Evolutionary conservation across 2,888 invertebrate species (phyloP).

Genomic region (Drosophila aldrichi): DNA sequence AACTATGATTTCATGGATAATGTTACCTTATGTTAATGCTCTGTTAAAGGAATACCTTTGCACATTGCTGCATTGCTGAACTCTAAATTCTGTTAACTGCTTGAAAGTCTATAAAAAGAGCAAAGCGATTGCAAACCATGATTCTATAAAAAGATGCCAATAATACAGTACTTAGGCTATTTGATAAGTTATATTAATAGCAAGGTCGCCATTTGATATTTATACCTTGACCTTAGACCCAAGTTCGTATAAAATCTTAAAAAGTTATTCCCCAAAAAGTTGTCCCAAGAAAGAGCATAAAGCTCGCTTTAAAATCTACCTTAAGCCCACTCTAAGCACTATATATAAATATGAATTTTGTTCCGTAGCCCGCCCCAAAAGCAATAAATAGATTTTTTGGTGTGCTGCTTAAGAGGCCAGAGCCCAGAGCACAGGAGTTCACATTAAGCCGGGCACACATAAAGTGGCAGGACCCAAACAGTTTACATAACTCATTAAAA

Average conservation of each 20-base stretch:
- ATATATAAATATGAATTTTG: neutral
- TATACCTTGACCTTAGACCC: neutral
- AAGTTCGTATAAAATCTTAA: neutral
- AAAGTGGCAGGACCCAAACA: conserved; percentile 42
- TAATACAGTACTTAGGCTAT: neutral
- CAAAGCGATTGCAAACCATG: neutral
- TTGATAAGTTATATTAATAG: neutral
- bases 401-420: conserved; percentile 11
- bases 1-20: too few relatives aligned
- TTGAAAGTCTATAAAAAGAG: neutral
- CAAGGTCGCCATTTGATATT: neutral
- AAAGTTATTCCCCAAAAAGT: neutral
- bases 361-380: neutral
- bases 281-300: neutral
- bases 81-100: neutral
- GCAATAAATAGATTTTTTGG: conserved; percentile 43
- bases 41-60: neutral
- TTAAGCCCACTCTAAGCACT: conserved; percentile 6
- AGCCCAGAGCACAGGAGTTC: conserved; percentile 4
- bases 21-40: neutral
- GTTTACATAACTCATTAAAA: conserved; percentile 79
- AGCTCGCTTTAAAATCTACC: neutral
- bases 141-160: neutral
- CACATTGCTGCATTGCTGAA: too few relatives aligned
- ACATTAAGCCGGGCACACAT: conserved; percentile 29